Evolutionary conservation across 2,797 vertebrate species (phyloP).

Genomic region (Phoxinus dragarum): DNA sequence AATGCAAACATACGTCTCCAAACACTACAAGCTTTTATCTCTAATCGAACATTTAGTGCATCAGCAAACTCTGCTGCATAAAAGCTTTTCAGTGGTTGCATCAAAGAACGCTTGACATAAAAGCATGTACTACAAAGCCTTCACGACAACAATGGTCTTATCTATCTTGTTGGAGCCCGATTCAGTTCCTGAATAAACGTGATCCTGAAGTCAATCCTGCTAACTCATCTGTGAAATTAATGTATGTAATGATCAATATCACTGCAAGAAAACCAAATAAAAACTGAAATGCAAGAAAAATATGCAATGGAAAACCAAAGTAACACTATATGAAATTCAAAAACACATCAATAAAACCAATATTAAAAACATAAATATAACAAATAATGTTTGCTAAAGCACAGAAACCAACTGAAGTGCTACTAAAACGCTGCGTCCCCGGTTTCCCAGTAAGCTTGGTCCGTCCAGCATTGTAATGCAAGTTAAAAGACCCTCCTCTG

Average conservation of each 20-base stretch:
- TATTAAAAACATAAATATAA: background rate
- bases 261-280: constrained; percentile 23
- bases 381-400: background rate
- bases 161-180: background rate
- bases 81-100: constrained; percentile 31
- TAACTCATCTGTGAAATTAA: constrained; percentile 48
- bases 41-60: constrained; percentile 45
- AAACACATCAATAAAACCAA: background rate
- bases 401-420: constrained; percentile 2
- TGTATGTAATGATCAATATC: constrained; percentile 35
- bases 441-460: background rate
- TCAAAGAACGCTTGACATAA: constrained; percentile 40
- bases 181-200: constrained; percentile 36
- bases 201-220: constrained; percentile 29
- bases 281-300: background rate
- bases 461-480: constrained; percentile 2
- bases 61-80: constrained; percentile 27
- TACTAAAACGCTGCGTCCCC: background rate
- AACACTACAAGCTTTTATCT: constrained; percentile 44
- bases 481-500: background rate
- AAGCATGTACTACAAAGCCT: constrained; percentile 35
- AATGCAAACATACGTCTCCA: constrained; percentile 38
- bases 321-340: background rate
- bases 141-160: constrained; percentile 13
- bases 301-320: background rate